These are phyloP conservation scores for Galbula dea DNA, from an alignment of 2,113 vertebrate species.

Conservation along the genomic window DNA sequence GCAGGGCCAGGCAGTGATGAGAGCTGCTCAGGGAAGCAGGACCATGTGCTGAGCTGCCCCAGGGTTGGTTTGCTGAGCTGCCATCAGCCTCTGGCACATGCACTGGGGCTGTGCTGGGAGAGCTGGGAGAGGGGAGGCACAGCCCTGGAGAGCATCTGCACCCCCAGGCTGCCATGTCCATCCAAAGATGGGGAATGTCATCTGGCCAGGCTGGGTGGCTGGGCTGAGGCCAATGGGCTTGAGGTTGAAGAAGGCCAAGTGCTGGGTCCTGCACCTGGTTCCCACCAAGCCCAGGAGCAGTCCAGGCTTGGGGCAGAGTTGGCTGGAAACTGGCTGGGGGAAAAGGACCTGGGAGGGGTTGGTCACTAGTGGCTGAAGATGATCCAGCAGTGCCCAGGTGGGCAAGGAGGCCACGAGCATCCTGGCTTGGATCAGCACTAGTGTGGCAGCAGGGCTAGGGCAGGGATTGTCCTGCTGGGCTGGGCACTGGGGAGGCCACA, in stretches of 20 bases:
- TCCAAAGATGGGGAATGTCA: not conserved
- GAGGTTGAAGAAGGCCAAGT: not conserved
- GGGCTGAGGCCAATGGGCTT: not conserved
- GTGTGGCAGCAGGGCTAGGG: too few relatives aligned
- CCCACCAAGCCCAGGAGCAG: not conserved
- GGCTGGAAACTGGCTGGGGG: not conserved
- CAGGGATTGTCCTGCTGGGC: too few relatives aligned
- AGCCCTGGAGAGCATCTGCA: not conserved
- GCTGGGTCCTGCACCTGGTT: not conserved
- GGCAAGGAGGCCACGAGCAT: too few relatives aligned
- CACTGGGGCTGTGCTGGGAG: not conserved
- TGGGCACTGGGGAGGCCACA: too few relatives aligned
- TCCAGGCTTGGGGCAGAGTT: not conserved
- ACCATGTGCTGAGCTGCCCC: not conserved
- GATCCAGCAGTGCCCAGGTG: not conserved
- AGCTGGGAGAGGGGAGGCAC: not conserved
- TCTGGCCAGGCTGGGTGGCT: not conserved
- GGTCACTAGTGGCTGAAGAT: not conserved
- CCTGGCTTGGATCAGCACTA: too few relatives aligned
- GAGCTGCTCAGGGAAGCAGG: not conserved
- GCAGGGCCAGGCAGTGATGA: rapidly evolving
- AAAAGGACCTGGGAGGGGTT: too few relatives aligned
- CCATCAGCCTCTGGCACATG: not conserved
- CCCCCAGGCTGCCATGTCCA: not conserved
- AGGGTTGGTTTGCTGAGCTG: not conserved